Evolutionary conservation across 2,113 vertebrate genomes (phyloP).

Genomic region (Cottus gobio): DNA sequence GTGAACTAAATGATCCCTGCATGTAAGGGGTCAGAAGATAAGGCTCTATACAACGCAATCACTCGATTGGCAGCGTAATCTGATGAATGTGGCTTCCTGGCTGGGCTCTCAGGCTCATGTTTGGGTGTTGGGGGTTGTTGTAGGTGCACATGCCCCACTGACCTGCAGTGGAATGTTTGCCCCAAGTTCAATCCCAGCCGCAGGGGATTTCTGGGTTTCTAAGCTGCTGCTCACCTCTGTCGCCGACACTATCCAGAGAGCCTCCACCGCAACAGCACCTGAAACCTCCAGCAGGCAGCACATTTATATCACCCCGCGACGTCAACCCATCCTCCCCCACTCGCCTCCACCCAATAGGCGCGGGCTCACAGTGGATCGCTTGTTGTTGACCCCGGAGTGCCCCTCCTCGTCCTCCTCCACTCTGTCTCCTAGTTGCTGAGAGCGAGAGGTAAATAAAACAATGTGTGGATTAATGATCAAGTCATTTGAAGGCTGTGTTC

Average conservation of each 20-base stretch:
- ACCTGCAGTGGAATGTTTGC: slow-evolving; percentile 62
- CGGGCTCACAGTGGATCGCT: slow-evolving; percentile 64
- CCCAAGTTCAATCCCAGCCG: slow-evolving; percentile 63
- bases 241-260: slow-evolving; percentile 70
- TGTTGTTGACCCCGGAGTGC: slow-evolving; percentile 71
- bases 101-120: slow-evolving; percentile 1
- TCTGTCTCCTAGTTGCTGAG: slow-evolving; percentile 74
- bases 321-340: slow-evolving; percentile 56
- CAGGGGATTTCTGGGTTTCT: slow-evolving; percentile 43
- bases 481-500: slow-evolving; percentile 76
- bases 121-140: slow-evolving; percentile 16
- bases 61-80: neutral
- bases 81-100: neutral
- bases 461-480: slow-evolving; percentile 83
- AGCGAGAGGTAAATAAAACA: slow-evolving; percentile 83
- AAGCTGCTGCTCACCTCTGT: slow-evolving; percentile 58
- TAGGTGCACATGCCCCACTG: slow-evolving; percentile 49
- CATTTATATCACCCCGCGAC: slow-evolving; percentile 64
- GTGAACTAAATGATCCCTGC: neutral
- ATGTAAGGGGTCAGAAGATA: too few species aligned
- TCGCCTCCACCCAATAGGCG: slow-evolving; percentile 23
- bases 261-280: slow-evolving; percentile 54
- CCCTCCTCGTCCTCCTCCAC: slow-evolving; percentile 65
- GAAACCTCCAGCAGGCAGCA: slow-evolving; percentile 60
- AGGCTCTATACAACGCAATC: neutral